Base-by-base conservation (phyloP, 2,113 vertebrate species). In the Glaucomys volans region DNA sequence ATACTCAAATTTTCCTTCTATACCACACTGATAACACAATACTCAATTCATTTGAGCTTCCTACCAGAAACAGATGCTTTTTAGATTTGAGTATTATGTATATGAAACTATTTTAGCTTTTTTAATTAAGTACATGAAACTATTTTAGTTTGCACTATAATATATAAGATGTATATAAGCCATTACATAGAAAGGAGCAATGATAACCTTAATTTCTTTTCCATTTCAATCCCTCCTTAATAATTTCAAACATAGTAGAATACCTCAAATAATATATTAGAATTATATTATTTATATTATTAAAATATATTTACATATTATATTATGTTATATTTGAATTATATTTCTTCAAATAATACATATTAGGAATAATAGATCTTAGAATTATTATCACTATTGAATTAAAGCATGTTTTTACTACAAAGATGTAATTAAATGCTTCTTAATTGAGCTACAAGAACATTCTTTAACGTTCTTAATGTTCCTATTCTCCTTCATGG, bases 1-100 rank as follows among this genome's bases (percentile, higher is more conserved):
- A 85, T 94, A 77, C 37, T 76, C 54, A 52, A 42, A 75, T 50
- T 80, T 96, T 69, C 69, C 35, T 91, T 85, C 86, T 67, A 74
- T 1, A 76, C 20, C 52, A 87, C 42, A 75, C 7, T 71, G 52
- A 77, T 86, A 89, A 88, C 20, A 47, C 20, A 93, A 54, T 44
- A 81, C 35, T 94, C 32, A 94, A 40, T 35, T 92, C 8, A 85
- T 62, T 47, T 52, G 30, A 62, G 64, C 75, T 90, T 71, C 18
- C 54, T 90, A 64, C 85, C 62, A 79, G 30, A 44, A 24, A 87
- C 18, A 82, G 83, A 35, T 87, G 50, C 24, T 28, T 69, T 96
- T 54, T 40, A 90, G 40, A 74, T 64, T 35, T 82, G 9, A 71
- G 9, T 10, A 26, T 62, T 28, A 72, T 59, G 8, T 52, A 24